Conservation (phyloP, 2,888 invertebrate genomes). For the Seira sanloemensis region DNA sequence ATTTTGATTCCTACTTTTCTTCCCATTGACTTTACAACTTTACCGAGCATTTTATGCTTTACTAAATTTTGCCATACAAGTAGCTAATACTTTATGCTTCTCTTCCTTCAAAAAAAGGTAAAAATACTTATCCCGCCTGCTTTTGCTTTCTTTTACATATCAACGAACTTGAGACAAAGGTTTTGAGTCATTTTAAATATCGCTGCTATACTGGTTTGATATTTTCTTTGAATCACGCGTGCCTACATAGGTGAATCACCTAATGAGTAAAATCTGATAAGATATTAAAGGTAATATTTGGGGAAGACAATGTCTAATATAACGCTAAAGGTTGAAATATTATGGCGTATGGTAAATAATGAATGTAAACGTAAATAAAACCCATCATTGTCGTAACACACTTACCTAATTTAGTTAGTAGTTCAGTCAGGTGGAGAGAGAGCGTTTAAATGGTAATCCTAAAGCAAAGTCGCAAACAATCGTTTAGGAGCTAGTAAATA, state of each 20-base stretch:
- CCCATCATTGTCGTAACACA: conserved; percentile 40
- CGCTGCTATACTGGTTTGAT: conserved; percentile 22
- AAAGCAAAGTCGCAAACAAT: conserved; percentile 20
- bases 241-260: not conserved
- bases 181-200: conserved; percentile 15
- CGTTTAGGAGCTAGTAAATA: conserved; percentile 30
- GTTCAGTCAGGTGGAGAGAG: conserved; percentile 55
- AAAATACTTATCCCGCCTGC: conserved; percentile 29
- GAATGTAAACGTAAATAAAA: not conserved
- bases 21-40: not conserved
- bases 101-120: not conserved
- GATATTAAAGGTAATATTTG: not conserved
- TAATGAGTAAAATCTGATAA: not conserved
- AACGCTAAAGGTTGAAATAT: not conserved
- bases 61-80: no score
- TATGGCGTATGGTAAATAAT: no score
- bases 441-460: conserved; percentile 50
- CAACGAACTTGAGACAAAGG: conserved; percentile 49
- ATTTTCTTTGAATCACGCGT: no score
- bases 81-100: not conserved
- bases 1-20: not conserved
- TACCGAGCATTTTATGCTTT: not conserved
- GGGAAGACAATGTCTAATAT: not conserved
- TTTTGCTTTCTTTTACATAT: conserved; percentile 50
- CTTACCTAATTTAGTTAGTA: conserved; percentile 58